Percentiles rank a stretch among this genome's conserved stretches.
These are phyloP conservation scores for Fulica atra DNA, from an alignment of 2,113 vertebrate genomes.

Conservation along the genomic window DNA sequence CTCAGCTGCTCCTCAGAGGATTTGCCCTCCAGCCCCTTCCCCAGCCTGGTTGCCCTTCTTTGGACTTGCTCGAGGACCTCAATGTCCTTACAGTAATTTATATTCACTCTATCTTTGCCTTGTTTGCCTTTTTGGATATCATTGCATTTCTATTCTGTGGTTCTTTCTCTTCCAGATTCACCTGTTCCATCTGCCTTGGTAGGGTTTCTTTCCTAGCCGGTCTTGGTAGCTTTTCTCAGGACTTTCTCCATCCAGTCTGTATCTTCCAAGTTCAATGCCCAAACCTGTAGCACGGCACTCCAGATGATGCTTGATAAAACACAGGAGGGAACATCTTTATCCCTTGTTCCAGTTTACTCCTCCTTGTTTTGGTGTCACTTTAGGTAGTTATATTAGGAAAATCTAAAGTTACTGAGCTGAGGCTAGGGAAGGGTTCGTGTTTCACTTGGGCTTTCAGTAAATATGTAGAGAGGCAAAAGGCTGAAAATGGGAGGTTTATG, in stretches of 20 bases:
- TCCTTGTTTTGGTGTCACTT: too few relatives aligned
- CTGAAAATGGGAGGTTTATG: not conserved
- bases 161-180: not conserved
- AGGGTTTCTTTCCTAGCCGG: not conserved
- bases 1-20: too few relatives aligned
- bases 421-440: fast-evolving
- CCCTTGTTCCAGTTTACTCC: not conserved
- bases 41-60: too few relatives aligned
- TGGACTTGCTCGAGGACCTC: too few relatives aligned
- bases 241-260: fast-evolving
- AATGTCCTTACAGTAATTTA: too few relatives aligned
- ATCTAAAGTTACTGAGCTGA: not conserved
- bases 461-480: not conserved
- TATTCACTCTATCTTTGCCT: not conserved
- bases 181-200: not conserved
- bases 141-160: not conserved
- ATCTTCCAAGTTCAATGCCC: not conserved
- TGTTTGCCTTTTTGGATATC: not conserved
- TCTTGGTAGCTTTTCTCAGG: not conserved
- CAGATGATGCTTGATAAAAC: not conserved
- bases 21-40: too few relatives aligned
- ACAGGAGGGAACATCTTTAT: not conserved
- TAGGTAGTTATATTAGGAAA: too few relatives aligned
- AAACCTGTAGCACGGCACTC: not conserved
- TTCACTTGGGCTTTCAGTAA: not conserved